phyloP scores from a whole-genome alignment of 2,888 invertebrate species.

The Hypselothyrea guttata region DNA sequence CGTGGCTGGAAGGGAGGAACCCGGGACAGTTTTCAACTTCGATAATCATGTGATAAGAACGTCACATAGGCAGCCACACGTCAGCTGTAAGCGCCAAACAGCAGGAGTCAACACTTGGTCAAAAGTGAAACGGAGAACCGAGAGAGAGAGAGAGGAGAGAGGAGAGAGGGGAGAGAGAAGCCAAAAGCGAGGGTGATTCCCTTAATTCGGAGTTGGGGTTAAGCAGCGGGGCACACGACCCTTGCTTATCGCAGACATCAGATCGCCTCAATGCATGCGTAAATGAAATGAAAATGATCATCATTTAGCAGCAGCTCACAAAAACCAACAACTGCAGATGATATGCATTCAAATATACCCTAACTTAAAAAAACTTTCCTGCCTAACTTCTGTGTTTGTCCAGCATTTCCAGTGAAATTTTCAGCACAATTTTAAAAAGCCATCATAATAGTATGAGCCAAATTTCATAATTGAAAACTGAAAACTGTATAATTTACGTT shows the following conservation, averaged over 20 bases:
- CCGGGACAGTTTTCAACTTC: slow-evolving; percentile 12
- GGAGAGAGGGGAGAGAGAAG: too few relatives aligned
- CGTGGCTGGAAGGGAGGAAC: slow-evolving; percentile 6
- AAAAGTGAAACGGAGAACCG: background rate
- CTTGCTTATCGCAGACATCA: slow-evolving; percentile 60
- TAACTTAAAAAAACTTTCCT: too few relatives aligned
- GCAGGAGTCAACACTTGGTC: slow-evolving; percentile 75
- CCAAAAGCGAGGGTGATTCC: slow-evolving; percentile 28
- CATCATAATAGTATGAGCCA: too few relatives aligned
- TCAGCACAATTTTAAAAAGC: too few relatives aligned
- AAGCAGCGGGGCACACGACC: slow-evolving; percentile 61
- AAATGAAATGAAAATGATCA: slow-evolving; percentile 81
- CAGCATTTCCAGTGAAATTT: too few relatives aligned
- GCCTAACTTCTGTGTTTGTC: too few relatives aligned
- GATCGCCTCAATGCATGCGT: slow-evolving; percentile 61
- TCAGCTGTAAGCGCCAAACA: slow-evolving; percentile 81
- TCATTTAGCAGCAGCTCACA: slow-evolving; percentile 55
- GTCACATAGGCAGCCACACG: slow-evolving; percentile 79
- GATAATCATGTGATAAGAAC: slow-evolving; percentile 78
- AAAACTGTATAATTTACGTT: too few relatives aligned
- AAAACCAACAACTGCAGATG: slow-evolving; percentile 6
- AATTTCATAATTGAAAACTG: too few relatives aligned
- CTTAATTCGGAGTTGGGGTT: slow-evolving; percentile 35
- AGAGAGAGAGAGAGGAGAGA: too few relatives aligned
- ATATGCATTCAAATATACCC: too few relatives aligned